These are phyloP conservation scores for Apodemia duryi DNA, from an alignment of 2,888 invertebrate genomes.

Conservation along the genomic window DNA sequence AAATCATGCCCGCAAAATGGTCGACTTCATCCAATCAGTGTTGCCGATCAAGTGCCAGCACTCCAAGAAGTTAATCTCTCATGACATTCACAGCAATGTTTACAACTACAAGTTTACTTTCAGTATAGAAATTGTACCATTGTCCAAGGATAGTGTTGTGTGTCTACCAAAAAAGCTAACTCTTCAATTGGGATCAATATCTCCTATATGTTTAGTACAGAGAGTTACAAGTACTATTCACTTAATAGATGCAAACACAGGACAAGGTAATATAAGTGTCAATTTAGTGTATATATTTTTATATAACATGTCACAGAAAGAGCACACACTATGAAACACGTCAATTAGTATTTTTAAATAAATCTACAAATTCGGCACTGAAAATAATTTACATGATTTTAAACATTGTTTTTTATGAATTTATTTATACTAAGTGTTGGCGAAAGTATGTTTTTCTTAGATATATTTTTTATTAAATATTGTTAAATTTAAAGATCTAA, in stretches of 20 bases:
- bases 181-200: conserved; percentile 92
- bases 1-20: conserved; percentile 95
- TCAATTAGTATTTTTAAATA: too few species aligned
- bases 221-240: conserved; percentile 94
- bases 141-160: conserved; percentile 96
- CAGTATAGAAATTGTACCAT: conserved; percentile 96
- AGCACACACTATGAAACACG: too few species aligned
- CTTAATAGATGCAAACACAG: conserved; percentile 93
- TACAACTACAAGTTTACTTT: conserved; percentile 98
- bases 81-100: conserved; percentile 97
- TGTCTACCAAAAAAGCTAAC: conserved; percentile 93
- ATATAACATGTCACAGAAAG: too few species aligned
- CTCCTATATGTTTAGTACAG: conserved; percentile 91
- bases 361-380: too few species aligned
- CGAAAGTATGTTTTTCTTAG: too few species aligned
- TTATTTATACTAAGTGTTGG: too few species aligned
- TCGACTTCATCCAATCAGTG: conserved; percentile 93
- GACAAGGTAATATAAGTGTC: conserved; percentile 81
- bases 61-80: conserved; percentile 97
- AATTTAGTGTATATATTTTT: too few species aligned
- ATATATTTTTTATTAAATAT: too few species aligned
- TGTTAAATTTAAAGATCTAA: too few species aligned
- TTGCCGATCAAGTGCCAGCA: conserved; percentile 93
- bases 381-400: too few species aligned
- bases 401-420: too few species aligned